Conservation (phyloP, 2,797 vertebrate genomes). For the Tolypeutes matacus region DNA sequence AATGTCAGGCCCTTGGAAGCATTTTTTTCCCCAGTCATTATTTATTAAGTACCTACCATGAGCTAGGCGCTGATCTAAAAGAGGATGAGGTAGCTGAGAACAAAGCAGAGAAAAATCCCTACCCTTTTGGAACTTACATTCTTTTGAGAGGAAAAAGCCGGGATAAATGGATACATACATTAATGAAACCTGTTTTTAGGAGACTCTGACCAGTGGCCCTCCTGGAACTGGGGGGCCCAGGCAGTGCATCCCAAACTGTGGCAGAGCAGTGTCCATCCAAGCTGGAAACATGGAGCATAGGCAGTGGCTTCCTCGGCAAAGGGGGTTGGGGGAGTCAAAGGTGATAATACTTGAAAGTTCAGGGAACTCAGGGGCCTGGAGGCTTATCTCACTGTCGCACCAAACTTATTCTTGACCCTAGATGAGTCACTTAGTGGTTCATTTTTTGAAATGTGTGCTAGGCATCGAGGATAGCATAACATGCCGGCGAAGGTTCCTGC, state of each 20-base stretch:
- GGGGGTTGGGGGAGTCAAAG: not conserved
- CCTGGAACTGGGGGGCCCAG: not conserved
- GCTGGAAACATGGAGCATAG: not conserved
- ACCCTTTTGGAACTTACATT: not conserved
- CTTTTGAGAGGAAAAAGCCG: not conserved
- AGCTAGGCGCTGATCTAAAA: not conserved
- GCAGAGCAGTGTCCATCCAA: not conserved
- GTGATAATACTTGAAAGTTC: not conserved
- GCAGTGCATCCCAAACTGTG: not conserved
- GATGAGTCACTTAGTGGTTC: not conserved
- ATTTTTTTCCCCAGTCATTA: fast-evolving
- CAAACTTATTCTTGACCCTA: not conserved
- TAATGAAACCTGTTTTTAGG: not conserved
- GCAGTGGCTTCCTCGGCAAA: not conserved
- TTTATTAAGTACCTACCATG: not conserved
- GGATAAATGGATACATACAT: not conserved
- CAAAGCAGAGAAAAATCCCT: not conserved
- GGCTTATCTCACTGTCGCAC: not conserved
- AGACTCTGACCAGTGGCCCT: conserved; percentile 1
- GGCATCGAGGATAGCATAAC: not conserved
- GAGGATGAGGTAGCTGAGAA: not conserved
- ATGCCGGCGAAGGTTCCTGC: not conserved
- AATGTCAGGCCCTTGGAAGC: not conserved
- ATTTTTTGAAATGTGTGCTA: not conserved
- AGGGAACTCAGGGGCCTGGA: not conserved